Conservation (phyloP, 2,797 vertebrate species). For the Steatocranus sp. region DNA sequence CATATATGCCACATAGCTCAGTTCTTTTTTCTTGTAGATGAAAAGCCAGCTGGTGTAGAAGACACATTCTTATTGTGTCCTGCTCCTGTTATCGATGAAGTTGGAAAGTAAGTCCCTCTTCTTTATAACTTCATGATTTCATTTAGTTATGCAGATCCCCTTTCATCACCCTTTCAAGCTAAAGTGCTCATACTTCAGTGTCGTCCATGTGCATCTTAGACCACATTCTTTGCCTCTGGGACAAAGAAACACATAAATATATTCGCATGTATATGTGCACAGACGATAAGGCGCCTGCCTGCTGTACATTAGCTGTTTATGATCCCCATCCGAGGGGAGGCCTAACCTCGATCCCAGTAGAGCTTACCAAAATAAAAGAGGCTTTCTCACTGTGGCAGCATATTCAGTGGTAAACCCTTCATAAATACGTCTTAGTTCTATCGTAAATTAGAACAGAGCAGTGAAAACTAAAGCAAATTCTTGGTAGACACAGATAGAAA, state of each 20-base stretch:
- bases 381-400: constrained; percentile 13
- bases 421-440: constrained; percentile 13
- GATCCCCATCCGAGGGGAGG: constrained; percentile 30
- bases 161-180: not conserved
- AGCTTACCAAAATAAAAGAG: constrained; percentile 22
- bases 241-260: not conserved
- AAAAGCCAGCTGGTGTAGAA: constrained; percentile 76
- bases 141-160: not conserved
- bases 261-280: not conserved
- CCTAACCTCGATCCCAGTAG: no score
- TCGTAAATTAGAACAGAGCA: constrained; percentile 13
- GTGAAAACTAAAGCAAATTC: constrained; percentile 4
- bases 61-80: constrained; percentile 84
- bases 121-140: not conserved
- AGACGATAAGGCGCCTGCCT: constrained; percentile 34
- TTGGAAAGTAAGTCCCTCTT: constrained; percentile 83
- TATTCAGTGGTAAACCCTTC: constrained; percentile 1
- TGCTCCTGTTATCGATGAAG: constrained; percentile 81
- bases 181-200: not conserved
- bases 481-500: not conserved
- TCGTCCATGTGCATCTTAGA: not conserved
- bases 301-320: constrained; percentile 50
- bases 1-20: not conserved
- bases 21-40: constrained; percentile 63
- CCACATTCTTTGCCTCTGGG: not conserved